A percentile compares a stretch with the other conserved stretches of the same genome.
phyloP scores from a whole-genome alignment of 2,113 vertebrate genomes.

The Charina bottae region DNA sequence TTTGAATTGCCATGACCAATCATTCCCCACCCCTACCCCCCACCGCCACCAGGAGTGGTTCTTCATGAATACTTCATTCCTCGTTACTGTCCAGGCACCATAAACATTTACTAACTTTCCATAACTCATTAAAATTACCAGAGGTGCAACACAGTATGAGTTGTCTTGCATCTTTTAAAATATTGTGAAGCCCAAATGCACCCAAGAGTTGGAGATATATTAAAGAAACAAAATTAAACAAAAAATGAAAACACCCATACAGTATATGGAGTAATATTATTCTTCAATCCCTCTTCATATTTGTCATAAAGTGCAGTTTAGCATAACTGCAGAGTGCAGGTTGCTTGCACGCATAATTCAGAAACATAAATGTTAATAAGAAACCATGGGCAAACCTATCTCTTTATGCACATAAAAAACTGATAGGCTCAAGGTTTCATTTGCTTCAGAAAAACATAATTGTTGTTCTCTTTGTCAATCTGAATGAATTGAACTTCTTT shows the following conservation, averaged over 20 bases:
- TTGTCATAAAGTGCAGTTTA: slow-evolving; percentile 1
- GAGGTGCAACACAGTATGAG: slow-evolving; percentile 55
- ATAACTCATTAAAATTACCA: slow-evolving; percentile 61
- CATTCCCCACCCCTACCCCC: slow-evolving; percentile 10
- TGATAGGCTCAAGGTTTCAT: not conserved
- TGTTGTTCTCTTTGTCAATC: not conserved
- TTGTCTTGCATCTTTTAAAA: slow-evolving; percentile 55
- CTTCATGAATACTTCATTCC: slow-evolving; percentile 58
- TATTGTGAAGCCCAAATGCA: slow-evolving; percentile 12
- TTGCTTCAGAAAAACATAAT: not conserved
- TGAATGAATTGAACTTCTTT: not conserved
- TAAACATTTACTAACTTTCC: slow-evolving; percentile 56
- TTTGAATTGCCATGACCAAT: too few relatives aligned
- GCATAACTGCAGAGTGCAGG: not conserved
- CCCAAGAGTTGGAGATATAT: not conserved
- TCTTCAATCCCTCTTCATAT: not conserved
- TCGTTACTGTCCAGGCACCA: slow-evolving; percentile 56
- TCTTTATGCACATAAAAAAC: slow-evolving; percentile 5
- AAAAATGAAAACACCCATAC: not conserved
- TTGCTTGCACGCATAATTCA: slow-evolving; percentile 14
- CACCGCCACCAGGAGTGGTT: slow-evolving; percentile 27
- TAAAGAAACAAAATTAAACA: not conserved
- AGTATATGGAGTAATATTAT: not conserved
- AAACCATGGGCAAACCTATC: not conserved
- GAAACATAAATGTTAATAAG: slow-evolving; percentile 14